Percentiles rank a stretch among this genome's conserved stretches.
These are phyloP conservation scores for Myotis pilosus DNA, from an alignment of 2,797 vertebrate genomes.

Conservation along the genomic window DNA sequence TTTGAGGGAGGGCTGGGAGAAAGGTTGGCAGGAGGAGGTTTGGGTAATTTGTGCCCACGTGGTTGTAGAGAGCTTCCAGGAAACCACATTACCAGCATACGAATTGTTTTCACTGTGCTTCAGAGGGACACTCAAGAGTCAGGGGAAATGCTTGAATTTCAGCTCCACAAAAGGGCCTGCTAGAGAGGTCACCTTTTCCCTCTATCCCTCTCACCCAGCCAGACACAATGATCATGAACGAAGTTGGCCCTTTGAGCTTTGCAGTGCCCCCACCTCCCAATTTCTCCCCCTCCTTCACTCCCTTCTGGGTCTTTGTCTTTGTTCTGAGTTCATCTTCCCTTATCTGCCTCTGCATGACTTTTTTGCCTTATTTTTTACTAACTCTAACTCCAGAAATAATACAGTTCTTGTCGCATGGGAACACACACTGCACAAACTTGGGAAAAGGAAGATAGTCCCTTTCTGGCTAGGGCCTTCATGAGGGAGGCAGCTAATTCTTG, in stretches of 20 bases:
- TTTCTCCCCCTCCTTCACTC: neutral
- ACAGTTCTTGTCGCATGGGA: neutral
- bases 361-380: neutral
- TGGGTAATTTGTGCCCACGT: neutral
- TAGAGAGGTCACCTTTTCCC: neutral
- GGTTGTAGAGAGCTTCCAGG: neutral
- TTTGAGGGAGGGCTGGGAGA: neutral
- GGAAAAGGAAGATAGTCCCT: neutral
- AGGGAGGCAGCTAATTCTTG: neutral
- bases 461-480: neutral
- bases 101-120: neutral
- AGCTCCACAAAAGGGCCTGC: neutral
- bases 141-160: slow-evolving; percentile 38
- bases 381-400: neutral
- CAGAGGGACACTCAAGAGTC: neutral
- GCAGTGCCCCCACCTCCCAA: neutral
- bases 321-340: slow-evolving; percentile 19
- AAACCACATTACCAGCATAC: neutral
- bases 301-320: slow-evolving; percentile 21
- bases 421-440: neutral
- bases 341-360: neutral
- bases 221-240: neutral
- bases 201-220: neutral
- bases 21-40: neutral
- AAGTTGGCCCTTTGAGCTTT: slow-evolving; percentile 14